These are phyloP conservation scores for Heliocidaris erythrogramma DNA, from an alignment of 35 echinoderm and acorn worm species.

Conservation along the genomic window DNA sequence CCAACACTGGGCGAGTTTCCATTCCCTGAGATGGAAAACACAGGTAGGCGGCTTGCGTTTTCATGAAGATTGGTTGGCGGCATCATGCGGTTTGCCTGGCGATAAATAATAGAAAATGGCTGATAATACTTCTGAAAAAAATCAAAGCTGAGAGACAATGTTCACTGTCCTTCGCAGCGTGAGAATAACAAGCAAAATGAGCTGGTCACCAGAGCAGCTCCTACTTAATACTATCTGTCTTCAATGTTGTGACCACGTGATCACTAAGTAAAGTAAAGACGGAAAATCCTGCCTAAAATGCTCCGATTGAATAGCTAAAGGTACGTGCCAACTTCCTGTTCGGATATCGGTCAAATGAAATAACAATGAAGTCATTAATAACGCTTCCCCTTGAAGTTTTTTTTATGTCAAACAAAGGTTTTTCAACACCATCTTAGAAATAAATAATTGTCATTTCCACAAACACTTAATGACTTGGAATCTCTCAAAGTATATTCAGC, in stretches of 20 bases:
- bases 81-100: constrained; percentile 41
- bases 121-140: not conserved
- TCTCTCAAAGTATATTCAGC: not conserved
- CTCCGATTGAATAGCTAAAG: not conserved
- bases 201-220: not conserved
- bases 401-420: not conserved
- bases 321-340: not conserved
- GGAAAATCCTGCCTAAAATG: not conserved
- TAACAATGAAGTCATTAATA: not conserved
- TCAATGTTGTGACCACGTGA: constrained; percentile 2
- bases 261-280: not conserved
- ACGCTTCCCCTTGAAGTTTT: not conserved
- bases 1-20: not conserved
- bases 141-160: not conserved
- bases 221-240: not conserved
- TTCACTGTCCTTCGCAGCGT: not conserved
- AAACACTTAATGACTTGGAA: not conserved
- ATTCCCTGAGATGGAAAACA: constrained; percentile 17
- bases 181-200: not conserved
- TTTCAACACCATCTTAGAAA: not conserved
- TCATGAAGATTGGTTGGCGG: constrained; percentile 25
- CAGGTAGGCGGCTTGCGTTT: not conserved
- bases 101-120: not conserved
- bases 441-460: not conserved
- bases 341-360: not conserved